Evolutionary conservation across 2,113 vertebrate species (phyloP).

Genomic region (Pan troglodytes): NHGRI_mPanTro3-v2.1_pri NC_072403.2:99852001-99852500

Average conservation of each 20-base stretch:
- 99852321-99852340: background rate
- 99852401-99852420: conserved; percentile 18
- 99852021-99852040: background rate
- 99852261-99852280: background rate
- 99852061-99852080: background rate
- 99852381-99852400: background rate
- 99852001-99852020: background rate
- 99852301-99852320: background rate
- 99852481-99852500: background rate
- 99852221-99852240: background rate
- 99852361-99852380: background rate
- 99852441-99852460: background rate
- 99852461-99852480: background rate
- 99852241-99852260: background rate
- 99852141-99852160: background rate
- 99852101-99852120: conserved; percentile 13
- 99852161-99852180: background rate
- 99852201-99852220: background rate
- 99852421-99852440: background rate
- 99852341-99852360: background rate
- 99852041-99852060: background rate
- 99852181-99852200: background rate
- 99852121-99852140: background rate
- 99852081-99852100: background rate
- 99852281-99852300: background rate